A percentile compares a stretch with the other conserved stretches of the same genome.
These are phyloP conservation scores for Micropterix aruncella DNA, from an alignment of 2,888 invertebrate species.

Conservation along the genomic window DNA sequence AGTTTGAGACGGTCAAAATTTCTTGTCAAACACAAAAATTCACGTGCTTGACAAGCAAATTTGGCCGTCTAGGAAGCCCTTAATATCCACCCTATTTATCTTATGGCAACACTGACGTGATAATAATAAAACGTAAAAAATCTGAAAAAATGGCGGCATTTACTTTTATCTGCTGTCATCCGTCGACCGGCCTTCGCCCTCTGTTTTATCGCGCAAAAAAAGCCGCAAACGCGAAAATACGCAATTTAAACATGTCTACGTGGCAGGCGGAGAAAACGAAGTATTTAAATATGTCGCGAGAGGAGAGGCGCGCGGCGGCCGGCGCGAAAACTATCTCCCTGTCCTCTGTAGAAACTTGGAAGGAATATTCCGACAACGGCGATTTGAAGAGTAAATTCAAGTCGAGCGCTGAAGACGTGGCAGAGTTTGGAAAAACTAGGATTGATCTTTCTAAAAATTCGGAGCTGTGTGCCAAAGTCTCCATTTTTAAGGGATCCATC, in stretches of 20 bases:
- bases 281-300: constrained; percentile 32
- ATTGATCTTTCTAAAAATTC: constrained; percentile 25
- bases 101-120: too few species aligned
- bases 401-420: constrained; percentile 23
- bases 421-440: constrained; percentile 21
- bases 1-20: too few species aligned
- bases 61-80: too few species aligned
- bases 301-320: constrained; percentile 39
- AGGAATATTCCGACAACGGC: constrained; percentile 27
- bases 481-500: constrained; percentile 66
- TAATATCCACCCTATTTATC: too few species aligned
- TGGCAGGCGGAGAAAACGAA: constrained; percentile 40
- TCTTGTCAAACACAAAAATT: too few species aligned
- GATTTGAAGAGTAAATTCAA: constrained; percentile 25
- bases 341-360: constrained; percentile 41
- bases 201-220: too few species aligned
- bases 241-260: too few species aligned
- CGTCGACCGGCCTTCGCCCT: neutral
- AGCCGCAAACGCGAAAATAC: too few species aligned
- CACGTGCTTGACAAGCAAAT: too few species aligned
- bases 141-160: neutral
- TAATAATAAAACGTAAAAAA: too few species aligned
- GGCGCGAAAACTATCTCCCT: constrained; percentile 26
- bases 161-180: neutral
- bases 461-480: constrained; percentile 42